Evolutionary conservation across 2,888 invertebrate genomes (phyloP).

Genomic region (Cacoxenus indagator): DNA sequence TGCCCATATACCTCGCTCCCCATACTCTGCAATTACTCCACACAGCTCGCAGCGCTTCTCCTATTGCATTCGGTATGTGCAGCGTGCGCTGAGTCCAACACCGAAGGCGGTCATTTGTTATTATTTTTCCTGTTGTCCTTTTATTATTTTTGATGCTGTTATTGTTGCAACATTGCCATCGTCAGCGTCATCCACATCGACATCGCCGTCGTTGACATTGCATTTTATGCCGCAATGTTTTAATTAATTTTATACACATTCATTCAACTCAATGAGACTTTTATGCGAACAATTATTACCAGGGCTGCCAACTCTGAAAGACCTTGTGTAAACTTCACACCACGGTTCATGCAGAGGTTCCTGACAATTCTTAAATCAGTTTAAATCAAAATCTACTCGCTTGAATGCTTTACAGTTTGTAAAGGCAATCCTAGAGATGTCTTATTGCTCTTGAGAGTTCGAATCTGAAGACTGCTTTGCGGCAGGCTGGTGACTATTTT

Average conservation of each 20-base stretch:
- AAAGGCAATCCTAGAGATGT: too few relatives aligned
- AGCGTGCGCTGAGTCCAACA: not conserved
- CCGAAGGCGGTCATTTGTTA: not conserved
- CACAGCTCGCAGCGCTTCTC: not conserved
- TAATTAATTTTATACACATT: conserved; percentile 9
- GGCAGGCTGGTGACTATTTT: too few relatives aligned
- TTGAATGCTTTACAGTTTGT: too few relatives aligned
- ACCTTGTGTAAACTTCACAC: too few relatives aligned
- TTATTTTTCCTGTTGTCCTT: not conserved
- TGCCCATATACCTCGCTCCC: not conserved
- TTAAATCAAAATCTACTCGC: too few relatives aligned
- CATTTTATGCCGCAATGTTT: not conserved
- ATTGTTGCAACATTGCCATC: not conserved
- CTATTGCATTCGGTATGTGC: conserved; percentile 3
- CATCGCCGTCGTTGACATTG: not conserved
- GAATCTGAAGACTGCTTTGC: too few relatives aligned
- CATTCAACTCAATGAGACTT: not conserved
- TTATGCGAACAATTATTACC: not conserved
- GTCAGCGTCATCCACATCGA: not conserved
- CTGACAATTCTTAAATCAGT: too few relatives aligned
- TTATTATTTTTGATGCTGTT: not conserved
- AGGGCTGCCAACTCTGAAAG: too few relatives aligned
- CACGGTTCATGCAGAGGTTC: too few relatives aligned
- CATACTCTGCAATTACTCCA: not conserved
- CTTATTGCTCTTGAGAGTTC: too few relatives aligned